These are phyloP conservation scores for Dascyllus trimaculatus DNA, from an alignment of 2,113 vertebrate genomes.

Conservation along the genomic window DNA sequence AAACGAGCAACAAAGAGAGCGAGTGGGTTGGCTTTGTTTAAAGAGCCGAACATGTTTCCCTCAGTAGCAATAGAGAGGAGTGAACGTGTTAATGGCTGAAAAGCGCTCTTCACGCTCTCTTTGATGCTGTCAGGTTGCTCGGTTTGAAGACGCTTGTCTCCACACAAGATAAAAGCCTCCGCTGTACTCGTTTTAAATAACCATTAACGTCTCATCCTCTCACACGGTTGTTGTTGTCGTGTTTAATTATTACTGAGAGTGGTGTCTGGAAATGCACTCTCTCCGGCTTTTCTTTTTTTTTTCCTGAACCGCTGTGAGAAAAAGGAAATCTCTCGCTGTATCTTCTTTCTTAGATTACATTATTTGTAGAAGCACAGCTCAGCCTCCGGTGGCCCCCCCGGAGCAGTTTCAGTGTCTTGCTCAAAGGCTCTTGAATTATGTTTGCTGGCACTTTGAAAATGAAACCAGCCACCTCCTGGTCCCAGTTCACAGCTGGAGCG, in stretches of 20 bases:
- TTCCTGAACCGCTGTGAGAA: neutral
- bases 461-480: neutral
- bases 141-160: neutral
- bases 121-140: slow-evolving; percentile 1
- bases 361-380: neutral
- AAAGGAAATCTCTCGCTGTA: neutral
- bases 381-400: neutral
- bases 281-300: neutral
- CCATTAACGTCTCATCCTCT: neutral
- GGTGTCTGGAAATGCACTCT: neutral
- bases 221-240: neutral
- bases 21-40: neutral
- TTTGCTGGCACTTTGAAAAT: neutral
- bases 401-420: neutral
- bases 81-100: neutral
- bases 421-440: slow-evolving; percentile 13
- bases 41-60: neutral
- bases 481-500: slow-evolving; percentile 2
- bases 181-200: neutral
- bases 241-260: slow-evolving; percentile 14
- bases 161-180: neutral
- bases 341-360: neutral
- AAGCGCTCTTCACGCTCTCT: neutral
- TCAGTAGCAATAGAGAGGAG: neutral
- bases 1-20: neutral